These are phyloP conservation scores for Diabrotica balteata DNA, from an alignment of 2,888 invertebrate species.

Conservation along the genomic window DNA sequence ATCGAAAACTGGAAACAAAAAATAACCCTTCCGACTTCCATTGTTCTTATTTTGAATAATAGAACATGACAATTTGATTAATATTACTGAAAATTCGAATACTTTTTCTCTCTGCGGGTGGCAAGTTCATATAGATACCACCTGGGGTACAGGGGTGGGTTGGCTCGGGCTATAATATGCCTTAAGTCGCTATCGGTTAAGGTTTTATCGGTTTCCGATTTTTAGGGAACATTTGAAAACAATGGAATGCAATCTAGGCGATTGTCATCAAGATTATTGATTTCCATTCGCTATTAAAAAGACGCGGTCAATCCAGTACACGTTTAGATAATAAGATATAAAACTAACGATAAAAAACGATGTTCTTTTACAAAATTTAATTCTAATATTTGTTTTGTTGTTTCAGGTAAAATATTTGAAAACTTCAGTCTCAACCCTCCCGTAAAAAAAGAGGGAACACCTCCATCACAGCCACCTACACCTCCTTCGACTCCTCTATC, in stretches of 20 bases:
- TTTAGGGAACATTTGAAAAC: conserved; percentile 14
- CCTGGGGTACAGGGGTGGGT: conserved; percentile 48
- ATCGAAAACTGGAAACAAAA: conserved; percentile 24
- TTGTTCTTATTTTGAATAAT: conserved; percentile 57
- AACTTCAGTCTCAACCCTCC: conserved; percentile 56
- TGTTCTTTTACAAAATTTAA: too few relatives aligned
- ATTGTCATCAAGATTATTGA: conserved; percentile 5
- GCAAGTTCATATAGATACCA: conserved; percentile 51
- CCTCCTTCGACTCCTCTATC: conserved; percentile 63
- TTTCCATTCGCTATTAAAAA: conserved; percentile 12
- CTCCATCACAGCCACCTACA: conserved; percentile 62
- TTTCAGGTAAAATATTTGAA: conserved; percentile 63
- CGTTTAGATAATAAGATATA: too few relatives aligned
- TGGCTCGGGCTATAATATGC: conserved; percentile 37
- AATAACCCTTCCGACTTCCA: conserved; percentile 39
- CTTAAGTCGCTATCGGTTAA: conserved; percentile 9
- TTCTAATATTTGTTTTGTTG: conserved; percentile 21
- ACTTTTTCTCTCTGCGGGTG: conserved; percentile 56
- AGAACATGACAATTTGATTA: conserved; percentile 60
- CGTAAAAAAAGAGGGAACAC: conserved; percentile 50
- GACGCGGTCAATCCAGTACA: background rate
- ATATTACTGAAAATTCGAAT: conserved; percentile 59
- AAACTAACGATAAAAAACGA: too few relatives aligned
- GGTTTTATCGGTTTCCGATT: conserved; percentile 9
- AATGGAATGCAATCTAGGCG: conserved; percentile 11